Evolutionary conservation across 2,797 vertebrate genomes (phyloP).

Genomic region (Alexandromys oeconomus): DNA sequence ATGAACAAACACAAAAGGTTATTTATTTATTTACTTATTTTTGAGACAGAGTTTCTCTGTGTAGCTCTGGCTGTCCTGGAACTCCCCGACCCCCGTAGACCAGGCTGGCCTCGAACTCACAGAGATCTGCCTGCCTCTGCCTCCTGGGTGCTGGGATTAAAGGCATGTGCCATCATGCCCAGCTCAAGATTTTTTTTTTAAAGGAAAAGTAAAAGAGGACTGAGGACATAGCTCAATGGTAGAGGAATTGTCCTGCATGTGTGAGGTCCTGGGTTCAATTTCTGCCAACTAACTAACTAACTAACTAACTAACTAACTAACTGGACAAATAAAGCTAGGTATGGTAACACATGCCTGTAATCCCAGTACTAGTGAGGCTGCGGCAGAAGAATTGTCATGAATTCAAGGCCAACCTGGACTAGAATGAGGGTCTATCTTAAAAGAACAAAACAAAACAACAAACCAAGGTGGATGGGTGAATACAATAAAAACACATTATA

Average conservation of each 20-base stretch:
- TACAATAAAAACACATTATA: not conserved
- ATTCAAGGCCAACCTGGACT: not conserved
- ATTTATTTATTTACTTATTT: not conserved
- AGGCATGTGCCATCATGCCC: fast-evolving
- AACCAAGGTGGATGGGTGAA: too few species aligned
- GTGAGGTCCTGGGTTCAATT: not conserved
- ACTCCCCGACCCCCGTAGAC: fast-evolving
- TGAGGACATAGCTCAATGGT: not conserved
- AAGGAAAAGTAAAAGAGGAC: not conserved
- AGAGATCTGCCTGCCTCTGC: not conserved
- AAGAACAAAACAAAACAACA: not conserved
- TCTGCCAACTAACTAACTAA: not conserved
- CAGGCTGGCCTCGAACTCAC: not conserved
- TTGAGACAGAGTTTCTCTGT: not conserved
- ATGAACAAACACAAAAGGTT: not conserved
- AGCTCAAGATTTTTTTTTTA: not conserved
- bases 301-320: not conserved
- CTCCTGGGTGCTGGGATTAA: not conserved
- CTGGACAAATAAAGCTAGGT: not conserved
- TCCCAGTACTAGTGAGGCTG: not conserved
- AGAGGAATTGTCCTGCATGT: too few species aligned
- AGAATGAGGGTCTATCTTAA: not conserved
- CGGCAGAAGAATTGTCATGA: not conserved
- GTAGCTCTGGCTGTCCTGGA: not conserved
- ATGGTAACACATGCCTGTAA: not conserved